Conservation (phyloP, 2,113 vertebrate genomes). For the Lathamus discolor region DNA sequence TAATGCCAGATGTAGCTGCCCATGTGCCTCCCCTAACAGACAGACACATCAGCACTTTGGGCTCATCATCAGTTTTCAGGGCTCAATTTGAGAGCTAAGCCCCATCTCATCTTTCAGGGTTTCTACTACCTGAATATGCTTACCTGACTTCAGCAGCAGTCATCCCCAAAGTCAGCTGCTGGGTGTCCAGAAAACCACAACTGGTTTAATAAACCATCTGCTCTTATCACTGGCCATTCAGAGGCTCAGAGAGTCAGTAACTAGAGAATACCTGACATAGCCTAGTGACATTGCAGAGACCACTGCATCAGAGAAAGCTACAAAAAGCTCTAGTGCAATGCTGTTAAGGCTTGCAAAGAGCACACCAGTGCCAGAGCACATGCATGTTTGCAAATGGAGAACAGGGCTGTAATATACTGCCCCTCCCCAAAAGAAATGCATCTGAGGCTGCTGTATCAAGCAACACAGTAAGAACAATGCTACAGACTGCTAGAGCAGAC, state of each 20-base stretch:
- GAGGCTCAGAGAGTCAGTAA: not conserved
- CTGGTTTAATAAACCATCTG: not conserved
- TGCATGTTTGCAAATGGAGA: rapidly evolving
- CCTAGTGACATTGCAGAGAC: not conserved
- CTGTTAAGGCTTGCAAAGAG: not conserved
- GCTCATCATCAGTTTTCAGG: not conserved
- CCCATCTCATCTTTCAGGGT: not conserved
- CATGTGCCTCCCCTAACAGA: not conserved
- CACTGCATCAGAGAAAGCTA: not conserved
- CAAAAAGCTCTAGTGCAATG: not conserved
- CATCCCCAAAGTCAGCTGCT: not conserved
- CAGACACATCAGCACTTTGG: not conserved
- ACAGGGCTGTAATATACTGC: not conserved
- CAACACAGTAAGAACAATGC: not conserved
- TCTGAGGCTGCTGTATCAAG: not conserved
- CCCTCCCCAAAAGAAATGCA: not conserved
- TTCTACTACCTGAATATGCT: rapidly evolving
- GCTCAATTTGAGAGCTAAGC: not conserved
- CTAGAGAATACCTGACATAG: not conserved
- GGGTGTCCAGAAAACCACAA: not conserved
- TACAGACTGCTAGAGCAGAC: not conserved
- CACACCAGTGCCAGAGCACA: not conserved
- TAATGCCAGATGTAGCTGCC: not conserved
- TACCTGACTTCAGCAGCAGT: not conserved
- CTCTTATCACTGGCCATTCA: not conserved